phyloP scores from a whole-genome alignment of 23 tunicate genomes.

The Trididemnum clinides region DNA sequence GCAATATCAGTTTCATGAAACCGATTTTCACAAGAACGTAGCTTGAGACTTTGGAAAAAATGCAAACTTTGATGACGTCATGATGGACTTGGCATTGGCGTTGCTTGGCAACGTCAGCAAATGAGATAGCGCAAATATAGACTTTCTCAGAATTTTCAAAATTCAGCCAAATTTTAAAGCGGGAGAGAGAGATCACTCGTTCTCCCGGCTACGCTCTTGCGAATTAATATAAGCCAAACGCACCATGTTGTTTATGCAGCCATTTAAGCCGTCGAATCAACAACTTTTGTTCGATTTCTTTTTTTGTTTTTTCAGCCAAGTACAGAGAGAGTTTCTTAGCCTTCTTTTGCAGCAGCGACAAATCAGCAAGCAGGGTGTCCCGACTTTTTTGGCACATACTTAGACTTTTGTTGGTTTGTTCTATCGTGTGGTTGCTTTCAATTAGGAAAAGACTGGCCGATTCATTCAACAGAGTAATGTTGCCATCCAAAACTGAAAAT shows the following conservation, averaged over 20 bases:
- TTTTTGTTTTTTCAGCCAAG: not conserved
- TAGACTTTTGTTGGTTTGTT: not conserved
- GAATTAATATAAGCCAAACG: slow-evolving; percentile 8
- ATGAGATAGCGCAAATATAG: no score
- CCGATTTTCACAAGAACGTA: no score
- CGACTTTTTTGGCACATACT: not conserved
- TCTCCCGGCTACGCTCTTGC: no score
- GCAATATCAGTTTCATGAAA: no score
- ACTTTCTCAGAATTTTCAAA: no score
- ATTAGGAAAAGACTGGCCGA: not conserved
- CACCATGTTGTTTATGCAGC: slow-evolving; percentile 47
- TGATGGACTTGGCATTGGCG: no score
- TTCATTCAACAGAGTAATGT: not conserved
- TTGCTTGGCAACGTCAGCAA: no score
- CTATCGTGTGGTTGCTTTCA: not conserved
- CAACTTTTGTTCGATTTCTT: not conserved
- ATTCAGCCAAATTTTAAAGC: no score
- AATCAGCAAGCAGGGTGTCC: not conserved
- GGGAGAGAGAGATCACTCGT: no score
- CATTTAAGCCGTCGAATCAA: slow-evolving; percentile 29
- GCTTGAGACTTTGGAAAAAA: no score
- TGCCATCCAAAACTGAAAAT: not conserved
- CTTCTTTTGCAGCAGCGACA: not conserved
- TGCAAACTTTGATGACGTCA: no score
- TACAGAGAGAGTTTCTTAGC: not conserved